Evolutionary conservation across 2,113 vertebrate species (phyloP), one percentile per base, ranked within the genome.

Genomic region (Cyphomyrus discorhynchus): DNA sequence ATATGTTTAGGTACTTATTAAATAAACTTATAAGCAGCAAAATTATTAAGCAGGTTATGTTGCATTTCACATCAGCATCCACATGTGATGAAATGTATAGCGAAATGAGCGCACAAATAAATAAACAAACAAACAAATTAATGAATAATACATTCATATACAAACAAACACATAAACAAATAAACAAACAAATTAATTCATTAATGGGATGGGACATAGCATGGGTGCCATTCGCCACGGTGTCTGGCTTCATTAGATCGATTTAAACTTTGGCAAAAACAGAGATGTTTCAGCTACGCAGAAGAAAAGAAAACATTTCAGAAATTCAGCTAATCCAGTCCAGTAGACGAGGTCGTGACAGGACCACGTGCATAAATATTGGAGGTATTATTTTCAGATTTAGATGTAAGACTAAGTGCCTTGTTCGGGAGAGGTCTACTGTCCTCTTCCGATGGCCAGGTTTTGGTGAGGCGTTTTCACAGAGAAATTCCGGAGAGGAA

Each of bases 301-400:
- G 53, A 50, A 89, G 93, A 90, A 94, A 94, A 93, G 91, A 94
- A 94, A 95, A 95, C 92, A 93, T 74, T 91, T 91, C 50, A 91
- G 89, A 95, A 93, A 92, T 93, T 94, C 58, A 0, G 91, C 94
- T 95, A 94, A 94, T 94, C 91, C 93, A 93, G 92, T 92, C 92
- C 93, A 80, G 92, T 90, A 89, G 90, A 94, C 50, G 91, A 93
- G 93, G 93, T 93, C 94, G 92, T 92, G 93, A 94, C 93, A 92
- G 92, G 90, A 92, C 92, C 94, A 93, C 90, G 92, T 94, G 94
- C 92, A 89, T 88, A 94, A 94, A 94, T 94, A 93, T 90, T 86
- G 90, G 91, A 91, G 91, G 92, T 90, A 94, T 94, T 93, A 92
- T 95, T 93, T 90, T 91, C 89, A 92, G 92, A 93, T 94, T 94